phyloP scores from a whole-genome alignment of 2,888 invertebrate genomes.

The Celastrina argiolus region DNA sequence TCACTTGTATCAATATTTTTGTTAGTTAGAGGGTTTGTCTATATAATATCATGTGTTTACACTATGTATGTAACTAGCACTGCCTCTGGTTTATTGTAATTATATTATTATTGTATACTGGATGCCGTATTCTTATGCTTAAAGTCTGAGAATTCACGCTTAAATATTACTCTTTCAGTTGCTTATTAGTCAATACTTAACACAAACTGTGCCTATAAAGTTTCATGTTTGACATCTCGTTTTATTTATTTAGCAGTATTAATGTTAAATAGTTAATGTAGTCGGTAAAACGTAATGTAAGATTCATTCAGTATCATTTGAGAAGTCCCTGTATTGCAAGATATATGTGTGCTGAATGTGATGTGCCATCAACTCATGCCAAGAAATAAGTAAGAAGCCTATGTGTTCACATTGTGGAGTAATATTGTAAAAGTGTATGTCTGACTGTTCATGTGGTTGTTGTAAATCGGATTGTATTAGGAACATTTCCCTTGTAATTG shows the following conservation, averaged over 20 bases:
- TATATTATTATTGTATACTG: not conserved
- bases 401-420: constrained; percentile 58
- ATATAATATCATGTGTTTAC: not conserved
- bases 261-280: constrained; percentile 1
- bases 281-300: not conserved
- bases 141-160: not conserved
- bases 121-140: not conserved
- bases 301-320: constrained; percentile 11
- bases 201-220: not conserved
- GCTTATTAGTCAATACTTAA: not conserved
- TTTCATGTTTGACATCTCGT: not conserved
- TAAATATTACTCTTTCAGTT: not conserved
- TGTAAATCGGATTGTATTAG: not conserved
- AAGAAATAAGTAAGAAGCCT: constrained; percentile 67
- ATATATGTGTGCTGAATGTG: constrained; percentile 19
- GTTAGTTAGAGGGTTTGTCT: not conserved
- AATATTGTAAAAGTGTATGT: constrained; percentile 26
- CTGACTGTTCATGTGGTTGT: not conserved
- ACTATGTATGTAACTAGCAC: constrained; percentile 11
- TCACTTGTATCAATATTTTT: too few species aligned
- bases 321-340: not conserved
- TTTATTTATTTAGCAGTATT: not conserved
- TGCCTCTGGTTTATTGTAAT: not conserved
- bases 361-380: constrained; percentile 68
- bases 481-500: not conserved